Evolutionary conservation across 2,888 invertebrate genomes (phyloP).

Genomic region (Hypena proboscidalis): DNA sequence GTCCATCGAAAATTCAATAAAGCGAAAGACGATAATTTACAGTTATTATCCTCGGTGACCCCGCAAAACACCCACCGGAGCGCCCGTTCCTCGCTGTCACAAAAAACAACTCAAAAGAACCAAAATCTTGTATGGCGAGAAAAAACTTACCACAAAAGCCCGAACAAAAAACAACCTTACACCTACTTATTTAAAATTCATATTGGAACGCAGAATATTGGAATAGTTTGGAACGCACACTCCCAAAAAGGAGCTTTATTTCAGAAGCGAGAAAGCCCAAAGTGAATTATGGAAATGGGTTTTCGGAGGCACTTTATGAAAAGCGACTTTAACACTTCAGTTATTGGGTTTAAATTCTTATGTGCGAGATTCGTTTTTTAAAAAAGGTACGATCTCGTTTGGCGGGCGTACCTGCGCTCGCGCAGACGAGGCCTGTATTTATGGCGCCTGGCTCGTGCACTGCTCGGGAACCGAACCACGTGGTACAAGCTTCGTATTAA

Average conservation of each 20-base stretch:
- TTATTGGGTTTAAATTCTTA: conserved; percentile 51
- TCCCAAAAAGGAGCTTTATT: conserved; percentile 82
- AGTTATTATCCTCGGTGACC: conserved; percentile 84
- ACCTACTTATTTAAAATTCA: conserved; percentile 40
- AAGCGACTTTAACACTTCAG: conserved; percentile 42
- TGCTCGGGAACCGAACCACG: conserved; percentile 68
- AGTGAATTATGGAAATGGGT: conserved; percentile 79
- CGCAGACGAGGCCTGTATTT: conserved; percentile 83
- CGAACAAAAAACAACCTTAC: conserved; percentile 56
- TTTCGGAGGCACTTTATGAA: conserved; percentile 38
- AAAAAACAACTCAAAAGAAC: conserved; percentile 76
- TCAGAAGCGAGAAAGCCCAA: conserved; percentile 81
- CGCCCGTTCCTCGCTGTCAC: conserved; percentile 72
- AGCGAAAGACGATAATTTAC: conserved; percentile 81
- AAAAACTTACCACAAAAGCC: conserved; percentile 54
- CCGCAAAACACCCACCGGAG: conserved; percentile 83
- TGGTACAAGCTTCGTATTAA: conserved; percentile 67
- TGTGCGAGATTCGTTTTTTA: conserved; percentile 52
- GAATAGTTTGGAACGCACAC: conserved; percentile 53
- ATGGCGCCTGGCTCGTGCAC: conserved; percentile 78
- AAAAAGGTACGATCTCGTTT: conserved; percentile 82
- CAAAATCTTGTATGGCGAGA: conserved; percentile 80
- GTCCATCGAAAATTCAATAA: conserved; percentile 80
- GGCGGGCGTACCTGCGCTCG: conserved; percentile 83
- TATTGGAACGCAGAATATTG: conserved; percentile 31